Evolutionary conservation across 30 jellyfish, hydroid and myxozoan species (phyloP), one percentile per base, ranked within the genome.

Genomic region (Aurelia aurita): DNA sequence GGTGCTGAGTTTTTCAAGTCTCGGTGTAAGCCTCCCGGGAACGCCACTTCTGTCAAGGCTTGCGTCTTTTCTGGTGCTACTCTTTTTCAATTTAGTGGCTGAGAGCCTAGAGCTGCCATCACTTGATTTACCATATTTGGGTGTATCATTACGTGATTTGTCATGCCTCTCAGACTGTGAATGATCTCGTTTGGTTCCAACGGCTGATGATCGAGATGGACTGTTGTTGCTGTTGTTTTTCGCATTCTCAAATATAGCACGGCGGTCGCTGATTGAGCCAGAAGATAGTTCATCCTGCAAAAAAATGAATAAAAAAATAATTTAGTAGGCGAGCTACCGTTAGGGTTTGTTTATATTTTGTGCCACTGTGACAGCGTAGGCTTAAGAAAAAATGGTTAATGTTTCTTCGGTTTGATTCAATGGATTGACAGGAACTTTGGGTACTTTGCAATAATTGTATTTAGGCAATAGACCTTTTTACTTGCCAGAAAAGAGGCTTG

Each of bases 191-290:
- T 39, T 34, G 39, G 51, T 39, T 39, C 2, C 51, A 39, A 39
- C 51, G 51, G 51, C 51, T 39, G 51, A 8, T 39, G 15, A 9
- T 39, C 51, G 15, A 39, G 51, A 39, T 4, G 51, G 51, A 39
- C 51, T 39, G 51, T 39, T 39, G 15, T 39, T 39, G 51, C 1
- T 39, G 51, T 39, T 39, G 51, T 8, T 1, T 2, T 34, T 39
- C 15, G 51, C 51, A 39, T 39, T 46, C 31, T 85, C 95, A 74
- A 85, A 85, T 72, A 85, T 61, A 32, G 95, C 95, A 21, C 75
- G 79, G 10, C 87, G 51, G 43, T 85, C 89, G 58, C 87, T 74
- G 39, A 85, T 67, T 34, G 95, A 85, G 11, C 84, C 95, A 20
- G 89, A 61, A 11, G 76, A 32, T 0, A 46, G 59, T 22, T 84